Evolutionary conservation across 1,140 invertebrate species (phyloP).

Genomic region (Lepidostoma basale): DNA sequence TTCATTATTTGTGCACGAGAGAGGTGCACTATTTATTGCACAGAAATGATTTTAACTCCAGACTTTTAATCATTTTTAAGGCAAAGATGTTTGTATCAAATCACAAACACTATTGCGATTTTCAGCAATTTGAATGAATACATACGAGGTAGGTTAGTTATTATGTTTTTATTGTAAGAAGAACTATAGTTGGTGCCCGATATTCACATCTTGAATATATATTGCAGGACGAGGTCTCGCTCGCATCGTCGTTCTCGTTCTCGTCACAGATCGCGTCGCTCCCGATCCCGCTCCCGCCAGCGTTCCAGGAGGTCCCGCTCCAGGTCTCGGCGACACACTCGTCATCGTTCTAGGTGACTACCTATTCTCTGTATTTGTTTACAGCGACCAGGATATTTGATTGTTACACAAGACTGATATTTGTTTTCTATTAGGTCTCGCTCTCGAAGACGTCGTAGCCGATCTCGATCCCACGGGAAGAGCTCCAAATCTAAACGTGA

Average conservation of each 20-base stretch:
- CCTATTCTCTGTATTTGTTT: neutral
- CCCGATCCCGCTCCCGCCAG: constrained; percentile 67
- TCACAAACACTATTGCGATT: too few species aligned
- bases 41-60: too few species aligned
- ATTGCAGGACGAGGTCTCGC: constrained; percentile 59
- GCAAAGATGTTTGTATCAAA: too few species aligned
- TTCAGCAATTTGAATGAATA: neutral
- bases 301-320: constrained; percentile 54
- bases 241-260: constrained; percentile 57
- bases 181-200: too few species aligned
- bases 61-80: too few species aligned
- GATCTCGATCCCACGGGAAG: constrained; percentile 58
- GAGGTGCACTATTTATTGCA: too few species aligned
- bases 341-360: constrained; percentile 44
- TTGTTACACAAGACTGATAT: too few species aligned
- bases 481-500: constrained; percentile 66
- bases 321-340: constrained; percentile 52
- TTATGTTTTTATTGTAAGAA: too few species aligned
- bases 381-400: neutral
- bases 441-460: constrained; percentile 51
- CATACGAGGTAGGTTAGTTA: too few species aligned
- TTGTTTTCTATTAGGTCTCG: neutral
- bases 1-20: too few species aligned
- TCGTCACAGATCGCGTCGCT: constrained; percentile 61
- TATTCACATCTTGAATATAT: constrained; percentile 7